Evolutionary conservation across 2,888 invertebrate genomes (phyloP).

Genomic region (Synergus gifuensis): DNA sequence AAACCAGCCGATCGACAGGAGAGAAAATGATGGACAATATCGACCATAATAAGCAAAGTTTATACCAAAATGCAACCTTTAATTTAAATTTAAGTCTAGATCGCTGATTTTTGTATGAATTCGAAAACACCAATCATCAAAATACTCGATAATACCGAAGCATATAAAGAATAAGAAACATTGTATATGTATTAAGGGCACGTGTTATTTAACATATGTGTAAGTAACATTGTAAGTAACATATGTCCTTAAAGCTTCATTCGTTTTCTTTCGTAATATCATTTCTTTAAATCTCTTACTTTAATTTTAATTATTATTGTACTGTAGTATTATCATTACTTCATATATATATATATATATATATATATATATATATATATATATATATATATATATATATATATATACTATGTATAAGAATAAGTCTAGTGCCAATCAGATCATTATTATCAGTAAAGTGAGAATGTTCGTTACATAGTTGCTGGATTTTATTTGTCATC

Average conservation of each 20-base stretch:
- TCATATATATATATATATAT: too few relatives aligned
- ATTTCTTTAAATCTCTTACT: conserved; percentile 19
- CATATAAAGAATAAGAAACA: conserved; percentile 25
- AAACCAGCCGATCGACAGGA: conserved; percentile 70
- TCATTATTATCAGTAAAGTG: conserved; percentile 39
- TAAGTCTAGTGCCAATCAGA: conserved; percentile 33
- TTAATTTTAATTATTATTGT: conserved; percentile 28
- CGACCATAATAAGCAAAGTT: conserved; percentile 55
- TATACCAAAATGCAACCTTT: conserved; percentile 29
- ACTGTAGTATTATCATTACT: conserved; percentile 13
- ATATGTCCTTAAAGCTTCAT: conserved; percentile 2
- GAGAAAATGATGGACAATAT: conserved; percentile 69
- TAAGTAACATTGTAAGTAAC: too few relatives aligned
- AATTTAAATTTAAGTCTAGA: conserved; percentile 16
- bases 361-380: too few relatives aligned
- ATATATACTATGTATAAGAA: not conserved
- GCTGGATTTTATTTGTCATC: conserved; percentile 4
- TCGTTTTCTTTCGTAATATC: conserved; percentile 16
- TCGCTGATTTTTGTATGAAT: not conserved
- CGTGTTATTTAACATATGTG: too few relatives aligned
- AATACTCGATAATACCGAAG: conserved; percentile 27
- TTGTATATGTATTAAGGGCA: not conserved
- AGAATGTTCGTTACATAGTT: conserved; percentile 18
- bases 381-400: too few relatives aligned
- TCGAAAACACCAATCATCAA: conserved; percentile 30